Conservation (phyloP, 2,888 invertebrate genomes). For the Leucania comma region DNA sequence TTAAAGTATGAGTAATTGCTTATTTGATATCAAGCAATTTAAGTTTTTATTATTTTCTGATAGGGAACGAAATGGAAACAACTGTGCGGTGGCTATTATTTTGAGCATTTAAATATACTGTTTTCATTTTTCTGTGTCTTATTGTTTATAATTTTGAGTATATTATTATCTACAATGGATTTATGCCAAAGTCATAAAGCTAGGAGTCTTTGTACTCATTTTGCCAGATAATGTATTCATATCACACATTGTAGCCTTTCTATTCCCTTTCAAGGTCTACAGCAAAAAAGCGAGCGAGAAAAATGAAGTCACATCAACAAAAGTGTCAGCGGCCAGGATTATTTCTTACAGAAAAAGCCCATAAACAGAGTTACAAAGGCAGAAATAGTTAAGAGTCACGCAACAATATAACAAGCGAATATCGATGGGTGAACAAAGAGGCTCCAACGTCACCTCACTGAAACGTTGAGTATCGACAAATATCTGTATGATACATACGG, state of each 20-base stretch:
- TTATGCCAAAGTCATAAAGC: background rate
- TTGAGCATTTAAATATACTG: background rate
- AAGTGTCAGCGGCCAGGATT: conserved; percentile 63
- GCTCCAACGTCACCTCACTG: conserved; percentile 71
- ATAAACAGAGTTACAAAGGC: conserved; percentile 71
- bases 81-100: background rate
- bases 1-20: conserved; percentile 62
- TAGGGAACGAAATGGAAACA: conserved; percentile 28
- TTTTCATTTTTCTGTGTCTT: background rate
- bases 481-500: conserved; percentile 70
- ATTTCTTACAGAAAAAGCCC: conserved; percentile 64
- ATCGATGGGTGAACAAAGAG: conserved; percentile 78
- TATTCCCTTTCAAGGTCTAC: conserved; percentile 13
- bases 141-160: background rate
- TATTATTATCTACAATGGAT: background rate
- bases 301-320: conserved; percentile 54
- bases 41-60: conserved; percentile 57
- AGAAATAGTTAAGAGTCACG: conserved; percentile 74
- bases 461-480: conserved; percentile 78
- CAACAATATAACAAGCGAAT: conserved; percentile 77
- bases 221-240: conserved; percentile 22
- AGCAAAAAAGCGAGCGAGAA: conserved; percentile 36
- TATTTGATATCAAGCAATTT: conserved; percentile 59
- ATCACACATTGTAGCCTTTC: conserved; percentile 14
- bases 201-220: background rate